Evolutionary conservation across 1,140 invertebrate genomes (phyloP), one percentile per base, ranked within the genome.

Genomic region (Zaprionus lachaisei): DNA sequence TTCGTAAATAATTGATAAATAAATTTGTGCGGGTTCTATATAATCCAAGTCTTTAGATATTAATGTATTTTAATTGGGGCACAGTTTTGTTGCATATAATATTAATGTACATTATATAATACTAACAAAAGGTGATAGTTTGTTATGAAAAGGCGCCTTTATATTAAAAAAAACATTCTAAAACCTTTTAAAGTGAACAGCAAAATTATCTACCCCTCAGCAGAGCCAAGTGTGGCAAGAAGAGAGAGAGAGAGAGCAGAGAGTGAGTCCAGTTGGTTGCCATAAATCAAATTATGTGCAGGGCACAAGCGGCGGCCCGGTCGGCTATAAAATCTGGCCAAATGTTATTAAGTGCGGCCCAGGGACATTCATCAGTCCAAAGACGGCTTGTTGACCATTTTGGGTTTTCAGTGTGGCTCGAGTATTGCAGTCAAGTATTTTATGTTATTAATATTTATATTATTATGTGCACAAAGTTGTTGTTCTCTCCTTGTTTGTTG

Each of bases 391-490:
- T 87, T 86, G 84, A 83, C 83, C 81, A 75, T 61, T 78, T 81
- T 51, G 49, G 55, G 74, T 34, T 61, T 61, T 76, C n/a, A 12
- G 44, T 49, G 9, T 12, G 47, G 20, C 20, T 51, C 22, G 71
- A 51, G 70, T 70, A 55, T 72, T 72, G 68, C 68, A 66, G 56
- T 72, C 66, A 64, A 89, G 81, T 75, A 76, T 90, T 84, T 83
- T 76, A 81, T 78, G 79, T 84, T 90, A 89, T 89, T 84, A 89
- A 89, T 87, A 87, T 91, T 90, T 90, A 90, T 90, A 85, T 89
- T 89, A 85, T 81, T 85, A 74, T 81, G 68, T 70, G 57, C 73
- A 83, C 65, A 81, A 71, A 79, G 72, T 83, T 80, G 41, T 54
- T 54, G 56, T 72, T 65, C n/a, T 49, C 20, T 26, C 22, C 31